A percentile compares a stretch with the other conserved stretches of the same genome.
phyloP scores from a whole-genome alignment of 2,888 invertebrate species.

The Macaria notata region DNA sequence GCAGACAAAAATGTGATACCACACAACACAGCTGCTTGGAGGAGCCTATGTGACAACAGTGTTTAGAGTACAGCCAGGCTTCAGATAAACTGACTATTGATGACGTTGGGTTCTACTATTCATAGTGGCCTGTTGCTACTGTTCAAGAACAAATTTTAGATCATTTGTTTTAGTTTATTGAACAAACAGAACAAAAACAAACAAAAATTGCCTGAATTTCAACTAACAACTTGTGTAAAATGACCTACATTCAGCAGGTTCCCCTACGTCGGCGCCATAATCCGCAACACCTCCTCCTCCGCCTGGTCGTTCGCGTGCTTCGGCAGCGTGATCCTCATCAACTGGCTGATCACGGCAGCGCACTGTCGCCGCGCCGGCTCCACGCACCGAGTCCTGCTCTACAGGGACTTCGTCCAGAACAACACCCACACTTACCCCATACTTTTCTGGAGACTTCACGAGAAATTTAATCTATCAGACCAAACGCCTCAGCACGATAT shows the following conservation, averaged over 20 bases:
- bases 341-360: conserved; percentile 66
- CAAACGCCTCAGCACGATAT: conserved; percentile 54
- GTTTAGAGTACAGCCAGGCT: no score
- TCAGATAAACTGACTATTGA: no score
- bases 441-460: conserved; percentile 63
- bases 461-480: conserved; percentile 49
- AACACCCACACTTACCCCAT: conserved; percentile 57
- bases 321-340: conserved; percentile 59
- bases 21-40: no score
- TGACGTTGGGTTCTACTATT: no score
- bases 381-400: conserved; percentile 57
- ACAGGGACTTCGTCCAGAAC: conserved; percentile 58
- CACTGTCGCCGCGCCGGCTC: conserved; percentile 57
- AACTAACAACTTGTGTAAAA: neutral
- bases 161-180: no score
- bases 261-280: conserved; percentile 65
- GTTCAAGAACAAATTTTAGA: no score
- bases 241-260: conserved; percentile 36
- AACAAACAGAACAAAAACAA: no score
- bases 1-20: no score
- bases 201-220: no score
- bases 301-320: conserved; percentile 66
- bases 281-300: conserved; percentile 49
- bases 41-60: no score
- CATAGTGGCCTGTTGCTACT: no score